These are phyloP conservation scores for Madoqua kirkii DNA, from an alignment of 2,113 vertebrate genomes.

Conservation along the genomic window DNA sequence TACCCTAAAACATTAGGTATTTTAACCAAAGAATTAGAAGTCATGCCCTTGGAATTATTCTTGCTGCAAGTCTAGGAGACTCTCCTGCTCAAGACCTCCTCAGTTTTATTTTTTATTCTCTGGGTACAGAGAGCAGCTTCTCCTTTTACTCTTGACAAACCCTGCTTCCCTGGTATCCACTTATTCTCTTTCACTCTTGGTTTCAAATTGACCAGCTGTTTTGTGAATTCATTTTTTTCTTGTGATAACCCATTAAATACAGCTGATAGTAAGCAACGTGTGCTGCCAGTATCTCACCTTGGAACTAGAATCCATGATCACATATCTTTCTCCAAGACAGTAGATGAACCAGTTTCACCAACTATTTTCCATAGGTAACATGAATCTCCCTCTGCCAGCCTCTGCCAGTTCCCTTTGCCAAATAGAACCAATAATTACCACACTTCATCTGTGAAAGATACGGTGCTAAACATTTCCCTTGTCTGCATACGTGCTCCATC, in stretches of 20 bases:
- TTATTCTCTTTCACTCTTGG: background rate
- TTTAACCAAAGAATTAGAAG: background rate
- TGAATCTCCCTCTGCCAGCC: background rate
- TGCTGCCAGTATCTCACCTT: background rate
- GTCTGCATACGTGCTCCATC: background rate
- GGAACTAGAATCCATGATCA: background rate
- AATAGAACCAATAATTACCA: background rate
- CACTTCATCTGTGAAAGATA: background rate
- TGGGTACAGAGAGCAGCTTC: background rate
- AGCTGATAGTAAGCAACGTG: background rate
- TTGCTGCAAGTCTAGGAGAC: background rate
- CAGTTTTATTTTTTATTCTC: background rate
- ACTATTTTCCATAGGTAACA: background rate
- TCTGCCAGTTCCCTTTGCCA: background rate
- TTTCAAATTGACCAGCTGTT: background rate
- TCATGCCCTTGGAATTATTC: background rate
- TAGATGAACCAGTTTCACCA: background rate
- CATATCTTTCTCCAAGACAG: background rate
- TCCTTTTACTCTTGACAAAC: background rate
- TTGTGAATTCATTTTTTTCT: background rate
- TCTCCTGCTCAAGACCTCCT: background rate
- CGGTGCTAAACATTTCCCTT: background rate
- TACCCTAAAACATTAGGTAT: background rate
- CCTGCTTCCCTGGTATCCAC: background rate
- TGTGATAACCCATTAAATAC: background rate